Conservation (phyloP, 2,888 invertebrate genomes). For the Vesta saturnalis region DNA sequence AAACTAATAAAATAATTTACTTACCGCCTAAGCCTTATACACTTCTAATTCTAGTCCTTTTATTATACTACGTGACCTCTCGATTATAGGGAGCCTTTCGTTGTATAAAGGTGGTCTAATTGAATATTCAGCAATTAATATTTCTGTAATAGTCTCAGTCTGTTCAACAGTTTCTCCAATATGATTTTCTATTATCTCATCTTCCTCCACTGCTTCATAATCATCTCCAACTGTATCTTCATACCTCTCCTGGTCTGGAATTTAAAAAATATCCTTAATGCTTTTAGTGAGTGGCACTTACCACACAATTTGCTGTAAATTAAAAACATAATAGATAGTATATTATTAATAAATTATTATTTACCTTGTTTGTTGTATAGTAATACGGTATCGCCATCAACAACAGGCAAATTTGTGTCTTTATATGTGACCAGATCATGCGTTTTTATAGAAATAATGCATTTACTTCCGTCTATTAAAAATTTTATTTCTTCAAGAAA, state of each 20-base stretch:
- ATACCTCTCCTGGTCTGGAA: neutral
- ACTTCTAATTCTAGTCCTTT: no score
- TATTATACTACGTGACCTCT: no score
- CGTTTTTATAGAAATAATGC: neutral
- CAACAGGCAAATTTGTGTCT: neutral
- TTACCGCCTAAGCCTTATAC: no score
- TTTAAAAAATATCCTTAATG: neutral
- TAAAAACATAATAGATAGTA: neutral
- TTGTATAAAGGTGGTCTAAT: neutral
- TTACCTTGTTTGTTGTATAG: neutral
- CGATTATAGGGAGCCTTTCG: neutral
- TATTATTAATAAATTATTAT: neutral
- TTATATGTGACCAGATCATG: neutral
- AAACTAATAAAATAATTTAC: neutral
- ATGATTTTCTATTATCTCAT: neutral
- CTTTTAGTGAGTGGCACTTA: constrained; percentile 2
- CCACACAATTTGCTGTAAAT: constrained; percentile 3
- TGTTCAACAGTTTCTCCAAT: neutral
- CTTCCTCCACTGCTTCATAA: constrained; percentile 3
- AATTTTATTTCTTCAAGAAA: neutral
- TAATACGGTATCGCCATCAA: neutral
- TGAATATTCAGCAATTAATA: neutral
- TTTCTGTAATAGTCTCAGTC: neutral
- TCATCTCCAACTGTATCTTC: neutral
- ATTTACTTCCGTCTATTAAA: neutral